Evolutionary conservation across 2,797 vertebrate genomes (phyloP).

Genomic region (Prunella strophiata): DNA sequence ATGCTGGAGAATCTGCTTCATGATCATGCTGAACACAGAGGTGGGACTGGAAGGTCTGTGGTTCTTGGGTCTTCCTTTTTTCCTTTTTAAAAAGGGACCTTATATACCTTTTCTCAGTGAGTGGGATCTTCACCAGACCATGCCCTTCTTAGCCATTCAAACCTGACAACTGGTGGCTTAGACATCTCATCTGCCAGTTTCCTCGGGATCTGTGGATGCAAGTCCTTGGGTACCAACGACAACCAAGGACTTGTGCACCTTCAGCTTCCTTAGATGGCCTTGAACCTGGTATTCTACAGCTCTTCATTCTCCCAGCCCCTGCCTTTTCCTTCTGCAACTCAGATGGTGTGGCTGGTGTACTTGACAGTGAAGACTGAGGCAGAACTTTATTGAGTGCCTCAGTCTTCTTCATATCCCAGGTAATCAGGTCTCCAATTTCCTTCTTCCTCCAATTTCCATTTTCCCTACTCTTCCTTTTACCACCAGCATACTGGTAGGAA

Average conservation of each 20-base stretch:
- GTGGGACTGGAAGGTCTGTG: neutral
- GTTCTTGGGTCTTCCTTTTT: neutral
- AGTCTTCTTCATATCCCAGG: neutral
- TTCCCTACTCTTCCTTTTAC: neutral
- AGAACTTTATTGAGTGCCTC: neutral
- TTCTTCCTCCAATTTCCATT: neutral
- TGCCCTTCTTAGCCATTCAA: neutral
- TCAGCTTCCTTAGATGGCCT: neutral
- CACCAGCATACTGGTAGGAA: accelerated
- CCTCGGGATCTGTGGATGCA: neutral
- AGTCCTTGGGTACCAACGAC: neutral
- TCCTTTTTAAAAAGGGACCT: neutral
- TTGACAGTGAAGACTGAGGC: neutral
- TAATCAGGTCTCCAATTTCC: neutral
- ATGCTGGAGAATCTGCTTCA: neutral
- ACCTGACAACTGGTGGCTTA: neutral
- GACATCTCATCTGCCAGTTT: neutral
- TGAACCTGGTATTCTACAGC: neutral
- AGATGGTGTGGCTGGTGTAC: neutral
- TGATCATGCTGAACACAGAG: neutral
- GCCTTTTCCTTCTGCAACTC: neutral
- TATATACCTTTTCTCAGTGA: neutral
- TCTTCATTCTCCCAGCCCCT: neutral
- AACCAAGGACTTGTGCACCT: neutral
- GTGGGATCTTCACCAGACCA: neutral